Percentiles rank a stretch among this genome's conserved stretches.
Conservation (phyloP, 2,797 vertebrate genomes). For the Mallotus villosus region DNA sequence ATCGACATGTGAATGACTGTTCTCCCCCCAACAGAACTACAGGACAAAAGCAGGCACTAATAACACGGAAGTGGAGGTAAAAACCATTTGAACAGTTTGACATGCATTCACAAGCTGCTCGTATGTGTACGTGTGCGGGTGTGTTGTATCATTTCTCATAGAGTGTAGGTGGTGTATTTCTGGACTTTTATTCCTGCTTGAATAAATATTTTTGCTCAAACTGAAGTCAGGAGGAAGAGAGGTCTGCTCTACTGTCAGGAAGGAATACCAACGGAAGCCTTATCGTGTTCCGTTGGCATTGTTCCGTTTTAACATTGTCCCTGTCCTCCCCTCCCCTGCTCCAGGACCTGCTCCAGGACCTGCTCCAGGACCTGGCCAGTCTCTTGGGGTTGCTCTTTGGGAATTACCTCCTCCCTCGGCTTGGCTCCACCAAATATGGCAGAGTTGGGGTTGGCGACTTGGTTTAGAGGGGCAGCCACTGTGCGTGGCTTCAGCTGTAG, state of each 20-base stretch:
- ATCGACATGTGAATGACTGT: conserved; percentile 34
- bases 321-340: conserved; percentile 19
- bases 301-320: conserved; percentile 41
- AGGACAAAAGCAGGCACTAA: conserved; percentile 82
- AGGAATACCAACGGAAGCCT: conserved; percentile 79
- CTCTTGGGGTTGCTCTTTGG: conserved; percentile 84
- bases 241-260: conserved; percentile 73
- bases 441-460: conserved; percentile 98
- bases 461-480: conserved; percentile 92
- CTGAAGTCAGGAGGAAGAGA: conserved; percentile 61
- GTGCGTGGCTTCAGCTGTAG: conserved; percentile 98
- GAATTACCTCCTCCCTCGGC: conserved; percentile 92
- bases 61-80: conserved; percentile 85
- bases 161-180: conserved; percentile 52
- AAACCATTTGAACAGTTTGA: conserved; percentile 86
- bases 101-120: conserved; percentile 90
- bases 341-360: conserved; percentile 18
- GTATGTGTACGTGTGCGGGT: conserved; percentile 52
- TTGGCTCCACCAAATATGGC: conserved; percentile 97
- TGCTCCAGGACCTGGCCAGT: conserved; percentile 46
- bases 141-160: conserved; percentile 39
- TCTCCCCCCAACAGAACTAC: conserved; percentile 50
- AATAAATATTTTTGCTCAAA: conserved; percentile 70
- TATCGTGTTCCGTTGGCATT: conserved; percentile 70
- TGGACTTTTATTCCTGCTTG: conserved; percentile 62